Evolutionary conservation across 2,888 invertebrate genomes (phyloP).

Genomic region (Serrognathus titanus): DNA sequence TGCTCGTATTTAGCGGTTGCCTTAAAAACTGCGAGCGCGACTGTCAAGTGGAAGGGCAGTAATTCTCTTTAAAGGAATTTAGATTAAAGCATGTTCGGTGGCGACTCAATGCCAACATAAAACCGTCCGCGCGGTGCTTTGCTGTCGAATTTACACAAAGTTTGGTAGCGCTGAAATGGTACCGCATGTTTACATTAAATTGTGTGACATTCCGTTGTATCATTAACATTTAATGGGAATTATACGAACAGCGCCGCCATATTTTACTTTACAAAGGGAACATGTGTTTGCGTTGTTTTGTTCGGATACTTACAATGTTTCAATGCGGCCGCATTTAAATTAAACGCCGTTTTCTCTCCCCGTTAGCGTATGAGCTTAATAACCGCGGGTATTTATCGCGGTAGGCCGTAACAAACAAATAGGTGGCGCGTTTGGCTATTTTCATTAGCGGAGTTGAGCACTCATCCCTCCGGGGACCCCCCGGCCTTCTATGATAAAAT

Average conservation of each 20-base stretch:
- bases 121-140: constrained; percentile 37
- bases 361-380: constrained; percentile 21
- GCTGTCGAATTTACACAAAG: constrained; percentile 44
- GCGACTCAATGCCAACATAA: constrained; percentile 33
- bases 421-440: constrained; percentile 23
- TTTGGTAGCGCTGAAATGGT: constrained; percentile 41
- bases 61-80: constrained; percentile 34
- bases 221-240: constrained; percentile 50
- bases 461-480: constrained; percentile 18
- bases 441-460: constrained; percentile 16
- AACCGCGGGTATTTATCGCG: constrained; percentile 21
- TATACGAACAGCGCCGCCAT: constrained; percentile 39
- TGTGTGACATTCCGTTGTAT: constrained; percentile 47
- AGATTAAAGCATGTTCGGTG: constrained; percentile 36
- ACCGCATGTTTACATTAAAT: constrained; percentile 45
- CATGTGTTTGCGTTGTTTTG: constrained; percentile 46
- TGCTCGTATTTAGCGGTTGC: no score
- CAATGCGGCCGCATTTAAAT: neutral
- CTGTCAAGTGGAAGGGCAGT: constrained; percentile 11
- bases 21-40: no score
- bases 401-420: constrained; percentile 22
- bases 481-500: constrained; percentile 34
- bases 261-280: constrained; percentile 45
- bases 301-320: constrained; percentile 28
- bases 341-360: neutral